phyloP scores from a whole-genome alignment of 2,113 vertebrate species.

The Brachypodius melanocephalos region DNA sequence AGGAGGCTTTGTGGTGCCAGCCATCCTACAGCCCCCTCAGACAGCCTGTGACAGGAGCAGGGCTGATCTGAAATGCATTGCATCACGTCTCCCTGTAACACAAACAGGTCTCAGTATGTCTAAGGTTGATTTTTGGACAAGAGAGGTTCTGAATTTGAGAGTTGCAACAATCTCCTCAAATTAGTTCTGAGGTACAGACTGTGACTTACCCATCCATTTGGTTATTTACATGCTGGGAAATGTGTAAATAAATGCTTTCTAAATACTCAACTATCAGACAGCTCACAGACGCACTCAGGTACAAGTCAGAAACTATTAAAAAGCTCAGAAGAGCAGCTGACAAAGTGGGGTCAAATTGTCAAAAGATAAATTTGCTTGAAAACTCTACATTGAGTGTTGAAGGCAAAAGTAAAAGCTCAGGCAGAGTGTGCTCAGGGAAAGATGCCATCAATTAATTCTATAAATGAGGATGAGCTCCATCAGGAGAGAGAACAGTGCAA shows the following conservation, averaged over 20 bases:
- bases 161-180: neutral
- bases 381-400: neutral
- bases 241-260: neutral
- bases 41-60: neutral
- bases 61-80: neutral
- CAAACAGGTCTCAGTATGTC: neutral
- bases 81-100: neutral
- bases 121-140: neutral
- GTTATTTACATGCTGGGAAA: neutral
- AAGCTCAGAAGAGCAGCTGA: neutral
- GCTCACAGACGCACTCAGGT: neutral
- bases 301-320: neutral
- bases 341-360: neutral
- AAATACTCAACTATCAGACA: neutral
- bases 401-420: neutral
- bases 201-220: neutral
- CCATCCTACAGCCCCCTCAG: neutral
- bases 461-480: neutral
- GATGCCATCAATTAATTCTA: neutral
- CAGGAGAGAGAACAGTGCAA: neutral
- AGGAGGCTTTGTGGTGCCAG: neutral
- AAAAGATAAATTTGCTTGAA: neutral
- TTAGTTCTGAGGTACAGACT: neutral
- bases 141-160: neutral
- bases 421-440: neutral